Evolutionary conservation across 2,888 invertebrate genomes (phyloP).

Genomic region (Drosophila limbata): DNA sequence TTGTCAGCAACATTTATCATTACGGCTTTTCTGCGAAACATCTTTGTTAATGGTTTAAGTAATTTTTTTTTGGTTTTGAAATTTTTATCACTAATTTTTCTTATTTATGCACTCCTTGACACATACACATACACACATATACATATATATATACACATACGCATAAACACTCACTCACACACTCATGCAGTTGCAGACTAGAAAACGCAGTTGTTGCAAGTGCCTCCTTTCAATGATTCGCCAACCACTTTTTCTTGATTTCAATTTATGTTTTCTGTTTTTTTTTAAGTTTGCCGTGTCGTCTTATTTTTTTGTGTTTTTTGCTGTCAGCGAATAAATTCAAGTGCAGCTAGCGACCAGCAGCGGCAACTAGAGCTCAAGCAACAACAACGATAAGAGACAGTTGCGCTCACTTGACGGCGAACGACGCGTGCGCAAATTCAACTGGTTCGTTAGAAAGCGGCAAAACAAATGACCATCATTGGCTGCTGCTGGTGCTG

Average conservation of each 20-base stretch:
- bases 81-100: not conserved
- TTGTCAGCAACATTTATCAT: not conserved
- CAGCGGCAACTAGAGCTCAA: constrained; percentile 25
- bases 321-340: constrained; percentile 35
- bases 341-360: constrained; percentile 49
- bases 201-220: constrained; percentile 25
- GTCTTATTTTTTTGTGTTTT: constrained; percentile 3
- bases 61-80: not conserved
- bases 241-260: constrained; percentile 38
- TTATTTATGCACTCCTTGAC: constrained; percentile 6
- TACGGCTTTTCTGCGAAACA: not conserved
- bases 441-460: constrained; percentile 81
- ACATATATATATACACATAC: too few species aligned
- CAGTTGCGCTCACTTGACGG: constrained; percentile 55
- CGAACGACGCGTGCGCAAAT: constrained; percentile 76
- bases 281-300: constrained; percentile 1
- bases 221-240: constrained; percentile 15
- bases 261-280: constrained; percentile 14
- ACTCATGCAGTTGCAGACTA: constrained; percentile 3
- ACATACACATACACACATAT: constrained; percentile 3
- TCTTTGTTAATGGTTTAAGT: not conserved
- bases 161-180: constrained; percentile 2
- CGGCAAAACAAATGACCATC: constrained; percentile 79
- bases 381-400: constrained; percentile 24
- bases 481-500: constrained; percentile 42